Evolutionary conservation across 2,797 vertebrate species (phyloP).

Genomic region (Thaleichthys pacificus): DNA sequence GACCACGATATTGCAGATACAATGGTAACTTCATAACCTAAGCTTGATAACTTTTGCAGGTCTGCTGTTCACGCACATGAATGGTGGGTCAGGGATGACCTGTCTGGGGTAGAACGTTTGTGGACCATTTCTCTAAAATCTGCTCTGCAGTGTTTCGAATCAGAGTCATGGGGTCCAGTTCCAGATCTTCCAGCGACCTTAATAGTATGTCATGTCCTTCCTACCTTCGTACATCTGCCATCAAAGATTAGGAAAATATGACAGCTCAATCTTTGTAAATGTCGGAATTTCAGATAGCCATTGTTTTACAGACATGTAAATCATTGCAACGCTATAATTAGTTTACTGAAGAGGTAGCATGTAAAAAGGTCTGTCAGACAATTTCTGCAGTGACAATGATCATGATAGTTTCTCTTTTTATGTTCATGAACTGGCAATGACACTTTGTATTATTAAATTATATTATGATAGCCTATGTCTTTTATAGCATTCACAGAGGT

Average conservation of each 20-base stretch:
- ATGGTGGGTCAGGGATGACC: conserved; percentile 71
- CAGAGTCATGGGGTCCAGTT: conserved; percentile 52
- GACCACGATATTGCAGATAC: too few species aligned
- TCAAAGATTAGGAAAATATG: background rate
- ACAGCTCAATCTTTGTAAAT: background rate
- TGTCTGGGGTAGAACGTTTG: conserved; percentile 63
- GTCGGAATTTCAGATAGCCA: background rate
- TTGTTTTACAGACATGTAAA: background rate
- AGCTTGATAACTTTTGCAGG: conserved; percentile 31
- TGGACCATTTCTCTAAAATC: conserved; percentile 71
- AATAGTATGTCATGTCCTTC: conserved; percentile 54
- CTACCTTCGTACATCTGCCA: background rate
- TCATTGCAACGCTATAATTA: background rate
- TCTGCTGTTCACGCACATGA: conserved; percentile 15
- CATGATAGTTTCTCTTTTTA: too few species aligned
- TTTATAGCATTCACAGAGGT: background rate
- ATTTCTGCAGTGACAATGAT: too few species aligned
- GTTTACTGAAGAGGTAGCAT: too few species aligned
- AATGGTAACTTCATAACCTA: too few species aligned
- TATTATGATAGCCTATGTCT: background rate
- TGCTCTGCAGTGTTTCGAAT: conserved; percentile 47
- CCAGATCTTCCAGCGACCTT: conserved; percentile 68
- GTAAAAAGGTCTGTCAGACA: too few species aligned
- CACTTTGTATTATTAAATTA: background rate
- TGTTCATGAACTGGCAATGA: background rate